A percentile compares a stretch with the other conserved stretches of the same genome.
These are phyloP conservation scores for Phyllostomus discolor DNA, from an alignment of 2,113 vertebrate genomes.

Conservation along the genomic window DNA sequence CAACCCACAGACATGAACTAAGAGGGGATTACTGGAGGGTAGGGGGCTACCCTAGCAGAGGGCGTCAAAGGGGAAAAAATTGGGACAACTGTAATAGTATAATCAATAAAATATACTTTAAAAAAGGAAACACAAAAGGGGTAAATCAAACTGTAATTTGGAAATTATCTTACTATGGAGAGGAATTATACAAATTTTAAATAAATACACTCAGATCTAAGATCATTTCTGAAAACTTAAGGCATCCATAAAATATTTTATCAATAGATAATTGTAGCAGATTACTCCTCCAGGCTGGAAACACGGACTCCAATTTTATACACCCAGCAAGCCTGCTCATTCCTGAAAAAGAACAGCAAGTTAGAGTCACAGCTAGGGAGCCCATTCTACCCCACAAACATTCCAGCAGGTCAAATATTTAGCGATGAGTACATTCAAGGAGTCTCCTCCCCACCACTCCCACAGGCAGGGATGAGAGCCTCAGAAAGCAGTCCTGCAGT, in stretches of 20 bases:
- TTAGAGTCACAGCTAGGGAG: background rate
- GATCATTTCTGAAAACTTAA: slow-evolving; percentile 40
- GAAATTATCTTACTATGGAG: slow-evolving; percentile 29
- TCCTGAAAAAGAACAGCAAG: background rate
- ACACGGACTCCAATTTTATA: background rate
- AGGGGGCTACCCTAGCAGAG: too few relatives aligned
- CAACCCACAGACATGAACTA: too few relatives aligned
- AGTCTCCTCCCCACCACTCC: background rate
- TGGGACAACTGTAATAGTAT: too few relatives aligned
- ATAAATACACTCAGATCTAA: background rate
- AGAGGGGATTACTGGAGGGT: too few relatives aligned
- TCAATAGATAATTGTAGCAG: background rate
- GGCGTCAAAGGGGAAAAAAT: too few relatives aligned
- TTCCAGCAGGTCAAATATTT: background rate
- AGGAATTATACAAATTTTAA: background rate
- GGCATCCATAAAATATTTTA: background rate
- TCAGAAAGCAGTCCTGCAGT: background rate
- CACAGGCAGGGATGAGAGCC: background rate
- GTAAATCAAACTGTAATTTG: background rate
- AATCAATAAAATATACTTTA: too few relatives aligned
- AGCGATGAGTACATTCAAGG: background rate
- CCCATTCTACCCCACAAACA: background rate
- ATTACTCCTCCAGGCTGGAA: background rate
- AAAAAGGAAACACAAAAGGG: background rate
- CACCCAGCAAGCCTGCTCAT: background rate